A percentile compares a stretch with the other conserved stretches of the same genome.
phyloP scores from a whole-genome alignment of 2,797 vertebrate species.

The Hemibagrus guttatus region DNA sequence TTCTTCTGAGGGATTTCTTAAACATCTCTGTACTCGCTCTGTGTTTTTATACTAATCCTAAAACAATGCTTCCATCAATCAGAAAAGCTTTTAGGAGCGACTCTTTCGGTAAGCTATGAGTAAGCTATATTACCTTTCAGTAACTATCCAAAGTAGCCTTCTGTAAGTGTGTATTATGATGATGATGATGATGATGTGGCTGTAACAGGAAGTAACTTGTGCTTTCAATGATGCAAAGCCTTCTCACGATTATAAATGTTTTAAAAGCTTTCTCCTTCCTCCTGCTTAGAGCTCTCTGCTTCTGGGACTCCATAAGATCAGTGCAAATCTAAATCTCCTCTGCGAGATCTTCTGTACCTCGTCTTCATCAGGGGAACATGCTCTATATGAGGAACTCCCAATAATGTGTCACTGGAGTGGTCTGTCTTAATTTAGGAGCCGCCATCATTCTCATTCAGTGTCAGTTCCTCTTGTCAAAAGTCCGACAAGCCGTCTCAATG shows the following conservation, averaged over 20 bases:
- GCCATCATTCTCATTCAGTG: neutral
- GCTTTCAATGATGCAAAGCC: neutral
- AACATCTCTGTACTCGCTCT: neutral
- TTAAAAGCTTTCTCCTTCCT: neutral
- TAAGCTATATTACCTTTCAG: neutral
- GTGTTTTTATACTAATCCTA: neutral
- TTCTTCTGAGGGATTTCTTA: neutral
- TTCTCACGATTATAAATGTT: constrained; percentile 1
- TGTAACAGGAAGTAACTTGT: neutral
- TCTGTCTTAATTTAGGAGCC: neutral
- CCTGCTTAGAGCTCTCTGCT: constrained; percentile 5
- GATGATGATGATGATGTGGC: neutral
- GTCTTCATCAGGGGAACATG: neutral
- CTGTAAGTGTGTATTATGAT: neutral
- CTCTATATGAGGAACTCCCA: neutral
- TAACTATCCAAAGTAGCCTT: neutral
- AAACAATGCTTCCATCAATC: neutral
- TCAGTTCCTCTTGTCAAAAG: neutral
- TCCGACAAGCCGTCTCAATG: neutral
- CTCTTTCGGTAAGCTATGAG: neutral
- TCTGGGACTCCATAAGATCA: constrained; percentile 7
- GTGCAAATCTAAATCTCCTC: constrained; percentile 6
- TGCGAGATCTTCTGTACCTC: neutral
- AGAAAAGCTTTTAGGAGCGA: neutral
- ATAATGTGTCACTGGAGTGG: neutral